A percentile compares a stretch with the other conserved stretches of the same genome.
Conservation (phyloP, 2,113 vertebrate species). For the Patagioenas fasciata region DNA sequence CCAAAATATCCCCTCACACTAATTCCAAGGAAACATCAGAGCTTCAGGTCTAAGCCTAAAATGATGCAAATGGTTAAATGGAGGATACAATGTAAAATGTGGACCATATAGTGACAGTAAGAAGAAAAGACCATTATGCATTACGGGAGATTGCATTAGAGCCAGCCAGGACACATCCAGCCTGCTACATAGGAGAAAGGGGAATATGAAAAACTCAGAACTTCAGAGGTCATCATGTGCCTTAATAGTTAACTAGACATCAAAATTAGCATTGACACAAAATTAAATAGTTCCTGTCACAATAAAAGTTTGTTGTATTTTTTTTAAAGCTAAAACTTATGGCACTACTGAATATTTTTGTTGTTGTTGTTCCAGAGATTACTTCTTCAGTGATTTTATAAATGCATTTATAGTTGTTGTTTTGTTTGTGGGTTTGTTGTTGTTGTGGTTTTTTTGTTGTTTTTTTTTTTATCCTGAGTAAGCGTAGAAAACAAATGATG, state of each 20-base stretch:
- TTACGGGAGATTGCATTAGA: not conserved
- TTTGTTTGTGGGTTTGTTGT: too few species aligned
- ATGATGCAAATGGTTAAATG: not conserved
- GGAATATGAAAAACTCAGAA: not conserved
- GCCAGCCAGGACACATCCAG: not conserved
- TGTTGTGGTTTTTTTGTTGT: too few species aligned
- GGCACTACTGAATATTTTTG: not conserved
- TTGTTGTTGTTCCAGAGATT: not conserved
- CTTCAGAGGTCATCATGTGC: accelerated
- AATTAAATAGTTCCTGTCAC: not conserved
- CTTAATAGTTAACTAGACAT: not conserved
- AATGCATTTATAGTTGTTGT: not conserved
- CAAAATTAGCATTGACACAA: not conserved
- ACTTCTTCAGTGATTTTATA: not conserved
- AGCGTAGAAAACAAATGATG: not conserved
- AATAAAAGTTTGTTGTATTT: not conserved
- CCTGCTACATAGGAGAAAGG: not conserved
- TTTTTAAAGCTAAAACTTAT: not conserved
- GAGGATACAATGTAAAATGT: not conserved
- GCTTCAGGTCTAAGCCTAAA: accelerated
- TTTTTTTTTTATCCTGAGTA: not conserved
- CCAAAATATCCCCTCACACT: accelerated
- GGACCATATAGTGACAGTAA: not conserved
- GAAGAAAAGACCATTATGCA: not conserved
- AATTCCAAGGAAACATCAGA: not conserved